These are phyloP conservation scores for Ascaphus truei DNA, from an alignment of 2,113 vertebrate species.

Conservation along the genomic window DNA sequence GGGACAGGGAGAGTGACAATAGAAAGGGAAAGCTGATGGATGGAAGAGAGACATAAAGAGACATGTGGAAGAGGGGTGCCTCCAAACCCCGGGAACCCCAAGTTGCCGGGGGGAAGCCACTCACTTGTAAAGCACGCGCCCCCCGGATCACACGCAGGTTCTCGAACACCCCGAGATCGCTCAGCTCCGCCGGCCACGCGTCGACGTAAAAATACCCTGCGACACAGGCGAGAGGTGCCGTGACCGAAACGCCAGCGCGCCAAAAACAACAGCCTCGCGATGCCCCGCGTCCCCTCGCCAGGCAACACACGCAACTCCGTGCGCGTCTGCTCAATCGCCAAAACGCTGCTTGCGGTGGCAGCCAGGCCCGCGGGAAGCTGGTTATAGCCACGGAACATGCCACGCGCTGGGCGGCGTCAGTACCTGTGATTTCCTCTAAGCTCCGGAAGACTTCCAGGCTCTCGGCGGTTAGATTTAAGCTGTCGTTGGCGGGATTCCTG, in stretches of 20 bases:
- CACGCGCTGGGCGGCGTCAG: not conserved
- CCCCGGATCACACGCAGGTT: conserved; percentile 87
- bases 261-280: too few relatives aligned
- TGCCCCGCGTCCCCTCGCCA: too few relatives aligned
- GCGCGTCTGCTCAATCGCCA: not conserved
- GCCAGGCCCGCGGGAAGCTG: not conserved
- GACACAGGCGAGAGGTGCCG: not conserved
- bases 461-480: conserved; percentile 60
- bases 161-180: conserved; percentile 78
- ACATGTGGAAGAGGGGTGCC: too few relatives aligned
- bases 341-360: not conserved
- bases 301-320: too few relatives aligned
- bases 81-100: too few relatives aligned
- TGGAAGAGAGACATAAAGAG: too few relatives aligned
- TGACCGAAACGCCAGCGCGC: too few relatives aligned
- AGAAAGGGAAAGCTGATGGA: too few relatives aligned
- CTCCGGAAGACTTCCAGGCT: conserved; percentile 72
- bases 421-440: conserved; percentile 91
- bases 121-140: conserved; percentile 85
- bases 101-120: too few relatives aligned
- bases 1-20: too few relatives aligned
- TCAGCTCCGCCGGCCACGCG: conserved; percentile 71
- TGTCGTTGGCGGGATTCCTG: conserved; percentile 72
- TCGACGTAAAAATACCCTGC: conserved; percentile 90
- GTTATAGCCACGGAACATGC: not conserved